Conservation (phyloP, 2,888 invertebrate species). For the Latrodectus elegans region DNA sequence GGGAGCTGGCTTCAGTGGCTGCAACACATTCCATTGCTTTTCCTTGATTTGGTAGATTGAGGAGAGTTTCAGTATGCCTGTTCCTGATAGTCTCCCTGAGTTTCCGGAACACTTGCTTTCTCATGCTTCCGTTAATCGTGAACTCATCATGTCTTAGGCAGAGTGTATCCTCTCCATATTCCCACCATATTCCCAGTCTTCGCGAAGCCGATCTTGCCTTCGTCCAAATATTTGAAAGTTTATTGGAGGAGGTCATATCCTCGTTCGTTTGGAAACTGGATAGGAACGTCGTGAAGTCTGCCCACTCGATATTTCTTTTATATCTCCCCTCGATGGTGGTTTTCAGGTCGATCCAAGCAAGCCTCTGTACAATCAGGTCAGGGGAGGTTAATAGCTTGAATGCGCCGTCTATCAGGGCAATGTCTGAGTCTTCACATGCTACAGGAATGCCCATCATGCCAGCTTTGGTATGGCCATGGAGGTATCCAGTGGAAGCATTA, state of each 20-base stretch:
- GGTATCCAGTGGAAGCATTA: neutral
- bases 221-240: too few relatives aligned
- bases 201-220: too few relatives aligned
- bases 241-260: too few relatives aligned
- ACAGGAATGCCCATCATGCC: neutral
- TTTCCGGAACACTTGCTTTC: too few relatives aligned
- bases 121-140: too few relatives aligned
- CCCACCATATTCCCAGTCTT: too few relatives aligned
- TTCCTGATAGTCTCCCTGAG: neutral
- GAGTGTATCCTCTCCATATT: too few relatives aligned
- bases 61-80: neutral
- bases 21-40: too few relatives aligned
- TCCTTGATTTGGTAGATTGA: too few relatives aligned
- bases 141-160: too few relatives aligned
- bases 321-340: neutral
- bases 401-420: neutral
- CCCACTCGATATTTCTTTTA: neutral
- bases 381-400: neutral
- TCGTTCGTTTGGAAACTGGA: too few relatives aligned
- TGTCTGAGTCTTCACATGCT: neutral
- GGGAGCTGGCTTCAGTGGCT: too few relatives aligned
- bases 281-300: neutral
- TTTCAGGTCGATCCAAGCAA: neutral
- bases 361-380: neutral
- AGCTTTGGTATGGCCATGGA: neutral